phyloP scores from a whole-genome alignment of 2,888 invertebrate genomes.

The Cataglyphis cursor region DNA sequence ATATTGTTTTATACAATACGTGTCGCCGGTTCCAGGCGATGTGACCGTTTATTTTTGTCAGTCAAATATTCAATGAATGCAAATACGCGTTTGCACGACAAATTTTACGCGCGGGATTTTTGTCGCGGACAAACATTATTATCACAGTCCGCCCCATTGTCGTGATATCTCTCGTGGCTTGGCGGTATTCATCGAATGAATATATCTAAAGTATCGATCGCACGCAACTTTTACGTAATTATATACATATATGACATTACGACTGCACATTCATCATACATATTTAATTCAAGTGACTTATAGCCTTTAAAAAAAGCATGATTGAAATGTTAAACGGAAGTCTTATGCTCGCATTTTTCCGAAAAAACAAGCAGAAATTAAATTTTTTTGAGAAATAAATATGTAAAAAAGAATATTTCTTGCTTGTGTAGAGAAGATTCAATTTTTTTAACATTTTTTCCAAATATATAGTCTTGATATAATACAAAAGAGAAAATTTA shows the following conservation, averaged over 20 bases:
- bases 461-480: neutral
- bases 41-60: neutral
- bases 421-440: neutral
- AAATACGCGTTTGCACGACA: neutral
- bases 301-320: neutral
- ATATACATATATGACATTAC: neutral
- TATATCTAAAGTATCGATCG: neutral
- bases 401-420: neutral
- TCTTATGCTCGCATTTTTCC: neutral
- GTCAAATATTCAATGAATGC: conserved; percentile 21
- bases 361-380: neutral
- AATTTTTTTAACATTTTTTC: neutral
- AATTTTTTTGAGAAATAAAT: neutral
- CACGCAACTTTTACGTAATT: neutral
- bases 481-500: neutral
- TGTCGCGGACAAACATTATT: neutral
- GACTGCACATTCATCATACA: neutral
- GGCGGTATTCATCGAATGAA: neutral
- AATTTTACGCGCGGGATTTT: neutral
- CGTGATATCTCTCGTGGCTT: neutral
- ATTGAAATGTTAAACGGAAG: neutral
- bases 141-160: neutral
- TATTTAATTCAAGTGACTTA: neutral
- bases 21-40: neutral
- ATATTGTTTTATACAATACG: neutral